phyloP scores from a whole-genome alignment of 2,113 vertebrate genomes.

The Acanthochromis polyacanthus region DNA sequence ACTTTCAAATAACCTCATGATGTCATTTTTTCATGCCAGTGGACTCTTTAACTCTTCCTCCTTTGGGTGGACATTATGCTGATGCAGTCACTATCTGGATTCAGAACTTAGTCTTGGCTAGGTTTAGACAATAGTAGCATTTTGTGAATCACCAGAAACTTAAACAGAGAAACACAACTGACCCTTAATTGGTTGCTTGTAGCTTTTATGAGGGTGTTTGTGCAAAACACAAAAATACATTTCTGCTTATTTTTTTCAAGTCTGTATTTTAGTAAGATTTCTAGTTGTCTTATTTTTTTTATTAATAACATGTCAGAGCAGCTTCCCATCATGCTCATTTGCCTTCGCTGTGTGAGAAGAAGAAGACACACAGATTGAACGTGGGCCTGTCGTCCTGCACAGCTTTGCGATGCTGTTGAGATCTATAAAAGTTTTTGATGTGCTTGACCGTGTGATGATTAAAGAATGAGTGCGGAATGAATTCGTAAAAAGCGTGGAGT shows the following conservation, averaged over 20 bases:
- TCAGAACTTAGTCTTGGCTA: not conserved
- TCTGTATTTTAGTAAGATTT: not conserved
- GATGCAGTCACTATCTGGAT: not conserved
- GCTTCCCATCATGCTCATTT: constrained; percentile 24
- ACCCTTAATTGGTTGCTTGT: not conserved
- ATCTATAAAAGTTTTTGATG: constrained; percentile 22
- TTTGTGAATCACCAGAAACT: not conserved
- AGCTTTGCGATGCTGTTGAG: not conserved
- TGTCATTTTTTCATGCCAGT: too few relatives aligned
- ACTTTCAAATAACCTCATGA: too few relatives aligned
- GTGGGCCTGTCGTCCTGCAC: not conserved
- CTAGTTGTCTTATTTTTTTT: not conserved
- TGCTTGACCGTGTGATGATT: constrained; percentile 20
- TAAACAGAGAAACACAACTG: too few relatives aligned
- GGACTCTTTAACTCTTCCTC: too few relatives aligned
- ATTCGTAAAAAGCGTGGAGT: constrained; percentile 32
- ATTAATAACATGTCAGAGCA: not conserved
- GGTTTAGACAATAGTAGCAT: too few relatives aligned
- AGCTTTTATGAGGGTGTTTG: not conserved
- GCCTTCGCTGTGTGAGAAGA: not conserved
- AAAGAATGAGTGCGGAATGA: constrained; percentile 22
- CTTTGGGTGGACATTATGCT: too few relatives aligned
- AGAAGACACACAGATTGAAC: not conserved
- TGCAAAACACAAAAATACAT: not conserved
- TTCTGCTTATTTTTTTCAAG: not conserved